phyloP scores from a whole-genome alignment of 2,888 invertebrate genomes.

The Orthosia cruda region DNA sequence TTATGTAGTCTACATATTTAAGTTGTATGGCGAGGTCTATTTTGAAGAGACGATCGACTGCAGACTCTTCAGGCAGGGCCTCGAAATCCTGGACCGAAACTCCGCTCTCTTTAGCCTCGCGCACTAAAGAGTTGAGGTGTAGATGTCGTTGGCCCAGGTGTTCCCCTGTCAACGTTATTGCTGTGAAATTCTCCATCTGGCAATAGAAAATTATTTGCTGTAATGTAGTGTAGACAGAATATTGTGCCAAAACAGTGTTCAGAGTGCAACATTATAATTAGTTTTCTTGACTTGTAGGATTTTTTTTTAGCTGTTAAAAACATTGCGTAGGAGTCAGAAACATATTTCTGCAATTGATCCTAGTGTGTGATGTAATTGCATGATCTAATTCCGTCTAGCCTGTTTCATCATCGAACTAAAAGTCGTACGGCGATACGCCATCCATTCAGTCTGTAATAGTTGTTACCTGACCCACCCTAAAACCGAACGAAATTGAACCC shows the following conservation, averaged over 20 bases:
- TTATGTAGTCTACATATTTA: slow-evolving; percentile 77
- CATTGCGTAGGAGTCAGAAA: neutral
- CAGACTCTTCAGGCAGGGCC: slow-evolving; percentile 69
- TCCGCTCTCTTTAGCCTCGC: slow-evolving; percentile 47
- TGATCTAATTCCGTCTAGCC: too few relatives aligned
- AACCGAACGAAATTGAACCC: too few relatives aligned
- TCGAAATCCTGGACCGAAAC: slow-evolving; percentile 55
- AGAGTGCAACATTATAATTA: neutral
- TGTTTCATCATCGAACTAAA: too few relatives aligned
- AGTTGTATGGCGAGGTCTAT: slow-evolving; percentile 81
- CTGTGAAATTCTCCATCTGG: slow-evolving; percentile 71
- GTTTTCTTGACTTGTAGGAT: slow-evolving; percentile 1
- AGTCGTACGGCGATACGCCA: too few relatives aligned
- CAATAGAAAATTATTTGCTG: slow-evolving; percentile 14
- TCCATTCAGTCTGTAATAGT: too few relatives aligned
- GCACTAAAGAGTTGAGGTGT: slow-evolving; percentile 75
- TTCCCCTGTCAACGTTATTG: slow-evolving; percentile 74
- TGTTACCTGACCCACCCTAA: too few relatives aligned
- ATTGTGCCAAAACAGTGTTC: neutral
- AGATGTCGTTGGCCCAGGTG: slow-evolving; percentile 78
- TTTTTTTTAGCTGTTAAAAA: too few relatives aligned
- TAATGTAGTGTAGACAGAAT: neutral
- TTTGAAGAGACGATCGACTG: slow-evolving; percentile 81
- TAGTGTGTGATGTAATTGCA: too few relatives aligned
- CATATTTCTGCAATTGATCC: neutral